phyloP scores from a whole-genome alignment of 2,113 vertebrate species.

The Burhinus oedicnemus region DNA sequence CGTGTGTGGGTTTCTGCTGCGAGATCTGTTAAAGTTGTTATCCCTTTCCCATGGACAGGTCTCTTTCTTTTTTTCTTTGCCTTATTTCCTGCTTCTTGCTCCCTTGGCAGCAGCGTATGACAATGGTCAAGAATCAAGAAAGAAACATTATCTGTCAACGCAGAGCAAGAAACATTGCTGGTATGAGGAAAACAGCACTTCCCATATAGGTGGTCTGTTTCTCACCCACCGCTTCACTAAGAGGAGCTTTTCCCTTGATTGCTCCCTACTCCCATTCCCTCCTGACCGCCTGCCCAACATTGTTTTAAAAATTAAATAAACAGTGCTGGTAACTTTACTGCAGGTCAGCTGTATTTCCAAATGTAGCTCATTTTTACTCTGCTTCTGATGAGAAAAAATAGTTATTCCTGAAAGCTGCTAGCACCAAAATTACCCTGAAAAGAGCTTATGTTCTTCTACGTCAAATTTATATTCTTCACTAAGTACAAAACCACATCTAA shows the following conservation, averaged over 20 bases:
- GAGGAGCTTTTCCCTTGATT: background rate
- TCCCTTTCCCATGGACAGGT: background rate
- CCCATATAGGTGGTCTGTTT: background rate
- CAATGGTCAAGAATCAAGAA: background rate
- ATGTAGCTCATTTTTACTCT: background rate
- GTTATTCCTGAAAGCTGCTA: background rate
- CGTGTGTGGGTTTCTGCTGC: background rate
- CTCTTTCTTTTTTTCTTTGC: background rate
- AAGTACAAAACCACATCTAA: constrained; percentile 39
- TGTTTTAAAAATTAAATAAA: background rate
- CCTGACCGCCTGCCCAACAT: rapidly evolving
- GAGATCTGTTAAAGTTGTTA: background rate
- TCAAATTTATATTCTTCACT: constrained; percentile 23
- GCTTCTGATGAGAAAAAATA: background rate
- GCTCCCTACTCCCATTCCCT: background rate
- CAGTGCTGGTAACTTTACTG: background rate
- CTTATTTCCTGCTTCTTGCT: background rate
- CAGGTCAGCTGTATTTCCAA: background rate
- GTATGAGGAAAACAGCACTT: background rate
- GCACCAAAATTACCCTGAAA: background rate
- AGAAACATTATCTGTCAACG: background rate
- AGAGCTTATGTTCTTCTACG: background rate
- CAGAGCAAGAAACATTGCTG: background rate
- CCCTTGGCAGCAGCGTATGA: background rate
- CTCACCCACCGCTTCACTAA: background rate